Base-by-base conservation (phyloP, 2,797 vertebrate genomes). In the Sebastes itinus region DNA sequence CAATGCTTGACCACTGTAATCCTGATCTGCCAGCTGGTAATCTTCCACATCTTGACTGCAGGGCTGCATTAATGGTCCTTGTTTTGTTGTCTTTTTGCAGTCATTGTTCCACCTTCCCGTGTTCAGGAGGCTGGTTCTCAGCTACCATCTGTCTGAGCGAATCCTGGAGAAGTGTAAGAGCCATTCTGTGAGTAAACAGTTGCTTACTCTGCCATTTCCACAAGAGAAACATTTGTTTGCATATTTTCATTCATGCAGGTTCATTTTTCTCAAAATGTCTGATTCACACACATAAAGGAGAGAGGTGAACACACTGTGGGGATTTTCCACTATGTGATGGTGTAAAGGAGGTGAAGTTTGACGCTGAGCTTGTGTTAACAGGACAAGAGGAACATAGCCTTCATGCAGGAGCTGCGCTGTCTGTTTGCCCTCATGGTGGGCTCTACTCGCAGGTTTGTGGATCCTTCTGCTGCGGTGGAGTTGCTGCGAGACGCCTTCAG, bases 331-430 rank as follows among this genome's bases (percentile, higher is more conserved):
- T 9, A 8, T 18, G 35, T 72, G 27, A 52, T 6, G 22, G 2
- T 69, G 7, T 18, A 3, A 18, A 25, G 8, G 4, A 2, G 4
- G 2, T 4, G 28, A 62, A 20, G 75, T 77, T 38, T 85, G 28
- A 84, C 59, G 27, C n/a, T 64, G 54, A 75, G 38, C 80, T 25
- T 82, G 20, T 70, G 64, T 91, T 61, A 33, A 42, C 93, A 99
- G 98, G 97, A 97, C 92, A 99, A 98, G 92, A 97, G 98, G 92
- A 99, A 99, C 81, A 93, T 99, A 0, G 95, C 97, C 0, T 99
- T 99, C 94, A 98, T 99, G 98, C 98, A 98, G 88, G 98, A 99
- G 88, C 96, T 99, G 78, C 97, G 98, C 13, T 97, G 95, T 77
- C 96, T 99, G 27, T 99, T 99, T 78, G 96, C 98, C 42, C 92